These are phyloP conservation scores for Dicrostonyx torquatus DNA, from an alignment of 2,797 vertebrate genomes.

Conservation along the genomic window DNA sequence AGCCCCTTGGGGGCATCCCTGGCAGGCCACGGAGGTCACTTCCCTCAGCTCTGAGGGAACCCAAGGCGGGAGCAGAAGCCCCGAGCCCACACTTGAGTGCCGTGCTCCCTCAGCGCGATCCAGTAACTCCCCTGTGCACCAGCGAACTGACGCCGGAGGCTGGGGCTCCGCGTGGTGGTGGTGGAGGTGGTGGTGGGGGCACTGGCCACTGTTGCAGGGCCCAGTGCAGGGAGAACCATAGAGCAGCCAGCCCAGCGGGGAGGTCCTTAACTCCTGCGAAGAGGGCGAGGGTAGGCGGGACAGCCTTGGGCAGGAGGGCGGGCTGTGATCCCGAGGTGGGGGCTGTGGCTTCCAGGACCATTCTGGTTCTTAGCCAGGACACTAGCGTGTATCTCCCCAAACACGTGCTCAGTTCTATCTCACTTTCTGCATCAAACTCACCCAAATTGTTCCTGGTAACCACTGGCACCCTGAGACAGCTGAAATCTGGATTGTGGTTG, in stretches of 20 bases:
- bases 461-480: neutral
- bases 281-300: conserved; percentile 47
- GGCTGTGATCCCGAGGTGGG: neutral
- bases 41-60: conserved; percentile 45
- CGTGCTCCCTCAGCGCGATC: conserved; percentile 55
- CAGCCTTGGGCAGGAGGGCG: neutral
- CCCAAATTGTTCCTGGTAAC: neutral
- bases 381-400: neutral
- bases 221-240: neutral
- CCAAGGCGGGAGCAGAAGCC: neutral
- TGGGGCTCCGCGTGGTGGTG: conserved; percentile 71
- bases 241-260: neutral
- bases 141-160: conserved; percentile 70
- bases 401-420: neutral
- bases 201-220: neutral
- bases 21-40: neutral
- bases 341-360: neutral
- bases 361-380: neutral
- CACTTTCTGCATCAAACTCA: conserved; percentile 34
- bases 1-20: conserved; percentile 57
- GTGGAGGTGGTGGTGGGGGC: neutral
- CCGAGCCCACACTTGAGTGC: neutral
- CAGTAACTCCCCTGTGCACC: conserved; percentile 72
- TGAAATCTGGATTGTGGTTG: neutral
- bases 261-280: conserved; percentile 45